Base-by-base conservation (phyloP, 2,888 invertebrate species). In the Branchipolynoe longqiensis region DNA sequence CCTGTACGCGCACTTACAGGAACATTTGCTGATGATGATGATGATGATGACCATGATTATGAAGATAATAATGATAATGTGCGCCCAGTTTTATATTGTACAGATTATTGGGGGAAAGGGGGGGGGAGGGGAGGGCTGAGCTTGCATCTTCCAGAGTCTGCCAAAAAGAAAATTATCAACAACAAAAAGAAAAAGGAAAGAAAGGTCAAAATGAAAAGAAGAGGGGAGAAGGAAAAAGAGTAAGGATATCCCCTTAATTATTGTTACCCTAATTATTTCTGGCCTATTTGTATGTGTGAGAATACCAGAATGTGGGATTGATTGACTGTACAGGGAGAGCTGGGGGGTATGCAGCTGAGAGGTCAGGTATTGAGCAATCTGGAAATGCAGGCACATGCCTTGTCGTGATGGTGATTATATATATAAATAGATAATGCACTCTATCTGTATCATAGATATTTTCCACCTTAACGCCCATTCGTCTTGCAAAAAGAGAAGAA, bases 401-500 rank as follows among this genome's bases (percentile, higher is more conserved):
- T 40, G 12, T 40, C 14, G 38, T 36, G 69, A 69, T n/a, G 69
- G 69, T 69, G 69, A 69, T 69, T 69, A 69, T 69, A 22, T n/a
- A n/a, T 69, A 69, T 69, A 69, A 69, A 69, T 69, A 69, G 69
- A 36, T 69, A 69, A 33, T 38, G 69, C 69, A 69, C 69, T 69
- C 69, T 69, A 48, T 54, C 48, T 82, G 82, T 82, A 82, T 48
- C 54, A 82, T 82, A 82, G 82, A 58, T 82, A 82, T 82, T 82
- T 82, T 82, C 82, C 58, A 82, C 82, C 58, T 48, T 82, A 82
- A 58, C 56, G 38, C 41, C 48, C 33, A 82, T 58, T 82, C 36
- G 82, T 82, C 82, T 82, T 82, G 82, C 82, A 82, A 82, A 82
- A 82, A 81, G 25, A 48, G 78, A 78, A 38, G n/a, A n/a, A n/a